These are phyloP conservation scores for Phataginus tetradactyla DNA, from an alignment of 2,797 vertebrate species.

Conservation along the genomic window DNA sequence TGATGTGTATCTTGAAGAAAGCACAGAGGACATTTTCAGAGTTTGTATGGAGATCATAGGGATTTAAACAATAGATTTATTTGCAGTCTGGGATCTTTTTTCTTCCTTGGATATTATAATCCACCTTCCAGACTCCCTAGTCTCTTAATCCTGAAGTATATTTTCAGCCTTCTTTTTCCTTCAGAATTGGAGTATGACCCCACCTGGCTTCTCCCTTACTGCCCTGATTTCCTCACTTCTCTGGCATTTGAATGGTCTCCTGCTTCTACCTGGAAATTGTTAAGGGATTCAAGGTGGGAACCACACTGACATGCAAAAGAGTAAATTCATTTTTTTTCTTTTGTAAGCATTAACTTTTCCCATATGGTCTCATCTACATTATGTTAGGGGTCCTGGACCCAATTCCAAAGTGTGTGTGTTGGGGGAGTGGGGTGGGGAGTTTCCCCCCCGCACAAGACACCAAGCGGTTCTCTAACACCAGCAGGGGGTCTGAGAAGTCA, in stretches of 20 bases:
- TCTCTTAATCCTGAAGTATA: conserved; percentile 48
- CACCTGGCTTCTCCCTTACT: neutral
- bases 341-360: neutral
- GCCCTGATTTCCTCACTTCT: neutral
- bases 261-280: neutral
- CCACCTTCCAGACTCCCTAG: conserved; percentile 41
- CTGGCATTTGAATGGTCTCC: neutral
- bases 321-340: neutral
- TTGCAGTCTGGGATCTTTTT: conserved; percentile 2
- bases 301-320: neutral
- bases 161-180: neutral
- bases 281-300: neutral
- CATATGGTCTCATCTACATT: neutral
- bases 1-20: neutral
- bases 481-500: too few relatives aligned
- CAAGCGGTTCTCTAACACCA: too few relatives aligned
- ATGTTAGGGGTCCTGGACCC: too few relatives aligned
- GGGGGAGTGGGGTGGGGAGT: too few relatives aligned
- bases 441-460: too few relatives aligned
- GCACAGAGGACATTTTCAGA: neutral
- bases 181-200: neutral
- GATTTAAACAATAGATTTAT: conserved; percentile 52
- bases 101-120: conserved; percentile 10
- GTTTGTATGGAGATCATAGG: neutral
- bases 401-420: neutral